Base-by-base conservation (phyloP, 2,113 vertebrate genomes). In the Anseranas semipalmata region DNA sequence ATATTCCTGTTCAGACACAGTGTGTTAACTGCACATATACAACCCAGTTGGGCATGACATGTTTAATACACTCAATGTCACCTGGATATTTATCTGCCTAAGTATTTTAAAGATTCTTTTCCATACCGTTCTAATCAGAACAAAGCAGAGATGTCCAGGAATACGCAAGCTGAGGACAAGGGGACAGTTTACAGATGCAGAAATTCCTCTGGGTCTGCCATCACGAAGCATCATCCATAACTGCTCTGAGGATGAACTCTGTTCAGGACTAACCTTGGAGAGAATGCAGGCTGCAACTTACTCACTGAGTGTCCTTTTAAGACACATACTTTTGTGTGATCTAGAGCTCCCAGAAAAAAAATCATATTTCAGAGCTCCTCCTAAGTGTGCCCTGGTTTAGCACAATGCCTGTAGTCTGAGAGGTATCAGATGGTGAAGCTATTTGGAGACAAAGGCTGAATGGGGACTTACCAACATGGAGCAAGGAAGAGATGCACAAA, bases 41-140 rank as follows among this genome's bases (percentile, higher is more conserved):
- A 12, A 9, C 18, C 10, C n/a, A 33, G 24, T 11, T 53, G 17
- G 27, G 12, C 21, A 2, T 27, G 18, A 50, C 27, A 13, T 0
- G 0, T 16, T 73, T 25, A 8, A 1, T 46, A 19, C 16, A n/a
- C 16, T 15, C 13, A 25, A 0, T 39, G 37, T 6, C 6, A 65
- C 43, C 12, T 68, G 24, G 6, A 4, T 81, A 39, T 60, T 73
- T 39, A 18, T 48, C 46, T 35, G 88, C 33, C 15, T 52, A 18
- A 83, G 33, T 20, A 33, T 60, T 77, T 18, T 86, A 68, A 52
- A 70, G 55, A 90, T 24, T 62, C 67, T 73, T 60, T 25, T 56
- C 43, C 67, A 86, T 91, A 22, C 22, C 50, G 3, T 28, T 1
- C 0, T 82, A 18, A 53, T 56, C n/a, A 66, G 53, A 35, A 45